phyloP scores from a whole-genome alignment of 2,797 vertebrate species.

The Halcyon smyrnensis region DNA sequence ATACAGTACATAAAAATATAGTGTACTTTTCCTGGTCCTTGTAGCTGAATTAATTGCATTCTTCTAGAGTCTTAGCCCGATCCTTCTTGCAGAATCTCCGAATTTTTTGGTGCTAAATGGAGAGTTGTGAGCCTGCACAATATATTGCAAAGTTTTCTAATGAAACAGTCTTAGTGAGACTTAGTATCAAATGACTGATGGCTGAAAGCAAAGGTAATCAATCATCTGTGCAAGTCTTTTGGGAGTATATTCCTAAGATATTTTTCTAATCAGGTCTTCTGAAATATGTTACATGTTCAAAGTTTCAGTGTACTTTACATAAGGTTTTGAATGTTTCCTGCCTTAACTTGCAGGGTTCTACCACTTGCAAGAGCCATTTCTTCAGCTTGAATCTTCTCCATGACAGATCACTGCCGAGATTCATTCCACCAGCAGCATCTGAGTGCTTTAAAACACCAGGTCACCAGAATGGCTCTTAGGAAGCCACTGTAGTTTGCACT shows the following conservation, averaged over 20 bases:
- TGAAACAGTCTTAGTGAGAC: not conserved
- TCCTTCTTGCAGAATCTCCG: slow-evolving; percentile 6
- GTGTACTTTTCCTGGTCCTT: not conserved
- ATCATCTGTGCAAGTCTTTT: not conserved
- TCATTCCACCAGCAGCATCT: slow-evolving; percentile 39
- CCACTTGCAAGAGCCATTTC: not conserved
- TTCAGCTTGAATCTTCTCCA: slow-evolving; percentile 5
- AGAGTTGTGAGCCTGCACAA: not conserved
- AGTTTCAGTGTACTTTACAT: not conserved
- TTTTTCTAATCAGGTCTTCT: slow-evolving; percentile 1
- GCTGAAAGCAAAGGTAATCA: slow-evolving; percentile 10
- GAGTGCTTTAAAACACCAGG: not conserved
- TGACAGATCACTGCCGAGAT: not conserved
- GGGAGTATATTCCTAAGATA: not conserved
- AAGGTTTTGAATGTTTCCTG: slow-evolving; percentile 33
- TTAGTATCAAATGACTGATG: not conserved
- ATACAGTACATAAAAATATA: not conserved
- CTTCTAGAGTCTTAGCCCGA: slow-evolving; percentile 6
- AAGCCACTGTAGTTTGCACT: not conserved
- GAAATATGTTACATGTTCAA: not conserved
- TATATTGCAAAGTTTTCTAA: not conserved
- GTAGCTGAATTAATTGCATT: not conserved
- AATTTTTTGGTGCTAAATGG: slow-evolving; percentile 52
- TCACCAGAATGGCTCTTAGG: not conserved
- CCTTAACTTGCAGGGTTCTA: slow-evolving; percentile 41